Evolutionary conservation across 2,797 vertebrate species (phyloP).

Genomic region (Champsocephalus esox): DNA sequence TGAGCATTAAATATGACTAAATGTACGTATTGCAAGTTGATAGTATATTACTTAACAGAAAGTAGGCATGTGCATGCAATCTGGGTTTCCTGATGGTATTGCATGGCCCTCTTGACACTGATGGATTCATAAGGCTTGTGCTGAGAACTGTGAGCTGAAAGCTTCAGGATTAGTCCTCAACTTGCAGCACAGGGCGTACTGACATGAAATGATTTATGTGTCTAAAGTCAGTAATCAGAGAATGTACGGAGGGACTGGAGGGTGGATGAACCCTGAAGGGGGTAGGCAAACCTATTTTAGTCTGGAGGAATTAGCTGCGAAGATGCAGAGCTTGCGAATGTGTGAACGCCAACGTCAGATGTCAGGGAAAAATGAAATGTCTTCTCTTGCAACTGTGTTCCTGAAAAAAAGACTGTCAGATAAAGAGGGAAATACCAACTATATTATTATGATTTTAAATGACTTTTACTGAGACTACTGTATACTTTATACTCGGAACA

Average conservation of each 20-base stretch:
- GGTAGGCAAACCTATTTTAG: slow-evolving; percentile 48
- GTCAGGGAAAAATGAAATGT: slow-evolving; percentile 38
- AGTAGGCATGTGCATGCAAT: not conserved
- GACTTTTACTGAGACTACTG: slow-evolving; percentile 2
- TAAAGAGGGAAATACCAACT: not conserved
- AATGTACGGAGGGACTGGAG: slow-evolving; percentile 27
- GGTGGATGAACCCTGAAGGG: slow-evolving; percentile 41
- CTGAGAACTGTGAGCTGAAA: slow-evolving; percentile 3
- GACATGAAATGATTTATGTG: slow-evolving; percentile 49
- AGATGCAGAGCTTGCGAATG: slow-evolving; percentile 43
- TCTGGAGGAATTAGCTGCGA: slow-evolving; percentile 47
- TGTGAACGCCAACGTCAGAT: slow-evolving; percentile 48
- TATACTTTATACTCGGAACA: slow-evolving; percentile 1
- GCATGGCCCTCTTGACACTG: not conserved
- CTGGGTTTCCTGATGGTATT: not conserved
- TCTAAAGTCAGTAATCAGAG: slow-evolving; percentile 56
- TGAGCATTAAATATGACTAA: not conserved
- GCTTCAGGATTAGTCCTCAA: slow-evolving; percentile 25
- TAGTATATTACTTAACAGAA: not conserved
- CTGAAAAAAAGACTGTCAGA: slow-evolving; percentile 12
- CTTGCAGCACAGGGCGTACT: slow-evolving; percentile 1
- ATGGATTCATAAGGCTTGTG: slow-evolving; percentile 13
- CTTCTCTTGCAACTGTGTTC: slow-evolving; percentile 13
- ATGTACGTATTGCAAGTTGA: not conserved
- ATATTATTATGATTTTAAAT: slow-evolving; percentile 26